Evolutionary conservation across 2,888 invertebrate species (phyloP).

Genomic region (Cloeon dipterum): DNA sequence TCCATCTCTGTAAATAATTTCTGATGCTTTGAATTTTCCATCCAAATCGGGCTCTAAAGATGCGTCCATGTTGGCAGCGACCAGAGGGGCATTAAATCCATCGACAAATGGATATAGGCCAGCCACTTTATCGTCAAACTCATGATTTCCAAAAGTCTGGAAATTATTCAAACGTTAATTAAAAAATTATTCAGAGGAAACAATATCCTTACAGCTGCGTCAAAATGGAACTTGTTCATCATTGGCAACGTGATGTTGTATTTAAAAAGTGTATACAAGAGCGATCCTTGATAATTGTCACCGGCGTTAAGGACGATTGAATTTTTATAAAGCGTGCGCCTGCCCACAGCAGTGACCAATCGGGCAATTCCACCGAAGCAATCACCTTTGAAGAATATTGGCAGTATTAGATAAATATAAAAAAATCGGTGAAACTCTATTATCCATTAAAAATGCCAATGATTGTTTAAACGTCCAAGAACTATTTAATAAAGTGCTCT

Average conservation of each 20-base stretch:
- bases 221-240: constrained; percentile 48
- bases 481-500: no score
- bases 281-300: constrained; percentile 63
- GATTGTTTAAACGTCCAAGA: no score
- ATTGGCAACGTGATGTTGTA: constrained; percentile 45
- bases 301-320: constrained; percentile 57
- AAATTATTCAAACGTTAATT: constrained; percentile 6
- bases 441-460: no score
- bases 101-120: constrained; percentile 49
- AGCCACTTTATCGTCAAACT: constrained; percentile 53
- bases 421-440: no score
- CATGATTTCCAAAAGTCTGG: constrained; percentile 68
- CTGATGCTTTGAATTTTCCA: constrained; percentile 35
- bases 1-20: constrained; percentile 33
- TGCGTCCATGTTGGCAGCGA: constrained; percentile 55
- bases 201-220: constrained; percentile 38
- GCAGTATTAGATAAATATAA: no score
- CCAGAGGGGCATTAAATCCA: constrained; percentile 34
- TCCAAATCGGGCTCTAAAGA: constrained; percentile 35
- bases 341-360: constrained; percentile 4
- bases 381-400: neutral
- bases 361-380: constrained; percentile 9
- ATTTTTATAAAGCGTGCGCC: constrained; percentile 13
- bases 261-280: constrained; percentile 46
- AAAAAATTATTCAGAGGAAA: neutral